Percentiles rank a stretch among this genome's conserved stretches.
Evolutionary conservation across 2,113 vertebrate species (phyloP).

Genomic region (Engystomops pustulosus): DNA sequence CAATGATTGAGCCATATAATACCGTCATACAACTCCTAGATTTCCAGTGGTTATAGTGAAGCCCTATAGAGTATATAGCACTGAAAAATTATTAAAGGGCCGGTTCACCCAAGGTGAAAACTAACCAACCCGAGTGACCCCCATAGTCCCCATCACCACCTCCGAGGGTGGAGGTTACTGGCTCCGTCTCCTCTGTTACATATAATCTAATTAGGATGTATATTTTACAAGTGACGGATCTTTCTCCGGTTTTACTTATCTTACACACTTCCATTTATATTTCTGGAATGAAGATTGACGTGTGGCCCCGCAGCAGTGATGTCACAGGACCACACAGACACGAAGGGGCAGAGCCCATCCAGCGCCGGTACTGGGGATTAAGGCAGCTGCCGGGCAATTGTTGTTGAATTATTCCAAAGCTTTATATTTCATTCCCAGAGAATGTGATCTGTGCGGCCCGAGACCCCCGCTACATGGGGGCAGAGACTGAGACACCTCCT

Average conservation of each 20-base stretch:
- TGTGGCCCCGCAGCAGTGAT: not conserved
- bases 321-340: constrained; percentile 6
- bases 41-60: too few relatives aligned
- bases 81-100: too few relatives aligned
- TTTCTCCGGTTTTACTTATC: not conserved
- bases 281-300: constrained; percentile 23
- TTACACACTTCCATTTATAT: not conserved
- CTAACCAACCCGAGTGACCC: too few relatives aligned
- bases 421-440: constrained; percentile 7
- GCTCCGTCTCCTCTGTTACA: not conserved
- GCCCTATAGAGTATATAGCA: too few relatives aligned
- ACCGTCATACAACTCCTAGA: too few relatives aligned
- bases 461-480: not conserved
- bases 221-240: not conserved
- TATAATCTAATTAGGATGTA: constrained; percentile 13
- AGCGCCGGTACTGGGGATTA: not conserved
- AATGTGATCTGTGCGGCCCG: not conserved
- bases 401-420: constrained; percentile 19
- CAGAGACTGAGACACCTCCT: not conserved
- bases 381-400: constrained; percentile 23
- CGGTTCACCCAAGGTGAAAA: too few relatives aligned
- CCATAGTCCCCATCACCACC: not conserved
- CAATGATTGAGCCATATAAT: too few relatives aligned
- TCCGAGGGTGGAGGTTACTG: not conserved
- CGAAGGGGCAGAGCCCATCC: not conserved